Base-by-base conservation (phyloP, 2,797 vertebrate genomes). In the Lycodopsis pacificus region DNA sequence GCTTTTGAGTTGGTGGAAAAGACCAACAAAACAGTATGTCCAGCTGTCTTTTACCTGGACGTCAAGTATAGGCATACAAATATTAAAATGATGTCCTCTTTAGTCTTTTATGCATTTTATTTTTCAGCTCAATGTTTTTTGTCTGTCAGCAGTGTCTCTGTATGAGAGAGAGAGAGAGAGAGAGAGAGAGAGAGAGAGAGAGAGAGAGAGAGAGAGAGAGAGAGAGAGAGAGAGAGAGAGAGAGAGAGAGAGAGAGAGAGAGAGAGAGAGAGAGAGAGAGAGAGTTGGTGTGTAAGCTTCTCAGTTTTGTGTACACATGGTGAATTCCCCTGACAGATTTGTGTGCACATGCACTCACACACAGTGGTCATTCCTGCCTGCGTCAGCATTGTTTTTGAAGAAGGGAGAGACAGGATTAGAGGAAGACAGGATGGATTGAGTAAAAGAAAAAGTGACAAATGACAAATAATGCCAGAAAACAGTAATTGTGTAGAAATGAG, bases 311-410 rank as follows among this genome's bases (percentile, higher is more conserved):
- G 86, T 81, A 87, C 76, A 91, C 83, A 87, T 79, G 91, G 91
- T 94, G 95, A 95, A 96, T 96, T 96, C 95, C 94, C 95, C 94
- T 94, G 95, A 96, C 94, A 96, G 94, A 95, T 95, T 93, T 96
- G 94, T 93, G 91, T 91, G 93, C 94, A 74, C 81, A 75, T 94
- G 93, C 94, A 25, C 68, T 65, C 68, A 86, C 89, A 65, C 20
- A 22, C 11, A 69, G 62, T 78, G 94, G 96, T 96, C 95, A 94
- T 93, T 96, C 93, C 92, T 94, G 91, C 94, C 89, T 93, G 91
- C 78, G 73, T 92, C 84, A 89, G 91, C 90, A 90, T 66, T 83
- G 75, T 88, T 81, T 42, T 13, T 81, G 62, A 67, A 78, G 70
- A 42, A 80, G 49, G 76, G 51, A 82, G 71, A 59, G 51, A 54